Base-by-base conservation (phyloP, 2,888 invertebrate genomes). In the Seladonia tumulorum region DNA sequence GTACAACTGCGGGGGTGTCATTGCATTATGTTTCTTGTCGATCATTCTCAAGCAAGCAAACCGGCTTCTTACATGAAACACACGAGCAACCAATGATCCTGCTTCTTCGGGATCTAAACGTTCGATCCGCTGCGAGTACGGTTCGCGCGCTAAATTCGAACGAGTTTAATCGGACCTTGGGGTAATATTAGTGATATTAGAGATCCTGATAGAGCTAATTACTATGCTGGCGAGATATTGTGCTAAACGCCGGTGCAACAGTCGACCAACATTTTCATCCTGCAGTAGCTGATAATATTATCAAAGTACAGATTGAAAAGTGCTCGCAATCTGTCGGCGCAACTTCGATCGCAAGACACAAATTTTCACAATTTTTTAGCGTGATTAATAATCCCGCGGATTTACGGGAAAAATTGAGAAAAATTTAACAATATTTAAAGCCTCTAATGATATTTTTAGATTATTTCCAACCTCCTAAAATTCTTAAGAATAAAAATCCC, bases 141-240 rank as follows among this genome's bases (percentile, higher is more conserved):
- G 35, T 35, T 35, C n/a, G 16, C 16, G 12, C 25, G 18, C 18
- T 8, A 39, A 77, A 68, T 39, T 25, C 25, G 76, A 53, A 66
- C 68, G 68, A n/a, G 49, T 49, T 68, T 68, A 49, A 35, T 39
- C 49, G 7, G 35, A 66, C 39, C 35, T 49, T 49, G n/a, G 35
- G n/a, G 35, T 47, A n/a, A 68, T n/a, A 76, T 35, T 68, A 68
- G 22, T 22, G 35, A 22, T 18, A 66, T 49, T 68, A 66, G 66
- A 66, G 18, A 77, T 70, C 68, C 77, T 0, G 49, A 70, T 77
- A 77, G 66, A 68, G 49, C 49, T 77, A 68, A 68, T 49, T 49
- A 22, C 2, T 22, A 39, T 18, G n/a, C n/a, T 49, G 49, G 73
- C n/a, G 47, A 49, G 53, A 35, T 49, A 68, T 18, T 76, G n/a